A percentile compares a stretch with the other conserved stretches of the same genome.
These are phyloP conservation scores for Tinea semifulvella DNA, from an alignment of 2,888 invertebrate species.

Conservation along the genomic window DNA sequence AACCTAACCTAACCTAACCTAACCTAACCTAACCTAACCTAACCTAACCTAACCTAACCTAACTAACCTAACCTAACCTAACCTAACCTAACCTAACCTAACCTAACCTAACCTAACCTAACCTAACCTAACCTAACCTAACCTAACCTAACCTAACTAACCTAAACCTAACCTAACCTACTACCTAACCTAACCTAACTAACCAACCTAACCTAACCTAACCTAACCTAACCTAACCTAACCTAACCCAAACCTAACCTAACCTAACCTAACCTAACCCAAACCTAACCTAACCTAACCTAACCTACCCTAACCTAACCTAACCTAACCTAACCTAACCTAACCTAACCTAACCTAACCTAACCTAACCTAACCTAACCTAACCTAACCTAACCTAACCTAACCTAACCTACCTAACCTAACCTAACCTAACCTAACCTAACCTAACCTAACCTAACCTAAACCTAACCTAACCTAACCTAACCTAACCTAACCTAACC, in stretches of 20 bases:
- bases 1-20: slow-evolving; percentile 15
- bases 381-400: slow-evolving; percentile 17
- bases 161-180: slow-evolving; percentile 10
- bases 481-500: slow-evolving; percentile 17
- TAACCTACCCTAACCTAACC: slow-evolving; percentile 15
- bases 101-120: slow-evolving; percentile 11
- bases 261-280: slow-evolving; percentile 19
- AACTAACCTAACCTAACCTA: slow-evolving; percentile 11
- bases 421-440: not conserved
- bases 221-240: slow-evolving; percentile 17
- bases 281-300: slow-evolving; percentile 18
- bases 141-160: slow-evolving; percentile 18
- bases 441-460: slow-evolving; percentile 18
- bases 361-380: slow-evolving; percentile 18
- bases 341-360: slow-evolving; percentile 20
- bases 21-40: slow-evolving; percentile 15
- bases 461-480: slow-evolving; percentile 20
- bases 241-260: slow-evolving; percentile 18
- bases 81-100: slow-evolving; percentile 8
- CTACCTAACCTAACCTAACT: slow-evolving; percentile 16
- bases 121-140: slow-evolving; percentile 15
- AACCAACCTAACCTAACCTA: slow-evolving; percentile 16
- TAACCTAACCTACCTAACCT: slow-evolving; percentile 15
- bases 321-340: slow-evolving; percentile 17
- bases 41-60: slow-evolving; percentile 15